These are phyloP conservation scores for Pelecanoides urinatrix DNA, from an alignment of 2,113 vertebrate genomes.

Conservation along the genomic window DNA sequence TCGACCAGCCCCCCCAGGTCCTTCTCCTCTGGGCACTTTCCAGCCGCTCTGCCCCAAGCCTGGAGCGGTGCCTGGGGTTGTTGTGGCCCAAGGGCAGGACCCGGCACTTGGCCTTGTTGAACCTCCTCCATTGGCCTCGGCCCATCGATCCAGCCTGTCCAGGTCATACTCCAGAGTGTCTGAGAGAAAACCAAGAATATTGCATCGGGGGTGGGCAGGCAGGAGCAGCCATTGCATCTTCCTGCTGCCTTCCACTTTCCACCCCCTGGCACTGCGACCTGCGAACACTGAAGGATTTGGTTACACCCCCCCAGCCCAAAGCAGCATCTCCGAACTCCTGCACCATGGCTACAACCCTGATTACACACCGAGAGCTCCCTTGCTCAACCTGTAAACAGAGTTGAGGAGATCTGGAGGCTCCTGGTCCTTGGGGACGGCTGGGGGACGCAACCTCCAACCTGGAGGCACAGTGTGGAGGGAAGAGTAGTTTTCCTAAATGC, in stretches of 20 bases:
- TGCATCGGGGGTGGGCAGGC: accelerated
- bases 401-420: not conserved
- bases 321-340: not conserved
- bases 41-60: too few species aligned
- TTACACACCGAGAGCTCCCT: not conserved
- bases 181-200: not conserved
- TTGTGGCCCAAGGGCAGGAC: too few species aligned
- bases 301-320: not conserved
- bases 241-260: not conserved
- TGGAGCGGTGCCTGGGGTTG: too few species aligned
- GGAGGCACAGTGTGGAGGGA: too few species aligned
- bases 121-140: too few species aligned
- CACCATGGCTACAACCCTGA: not conserved
- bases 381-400: not conserved
- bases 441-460: not conserved
- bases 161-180: not conserved
- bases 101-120: too few species aligned
- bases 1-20: too few species aligned
- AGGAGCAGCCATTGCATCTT: not conserved
- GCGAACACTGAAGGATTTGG: not conserved
- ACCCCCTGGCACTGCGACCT: too few species aligned
- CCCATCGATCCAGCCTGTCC: too few species aligned
- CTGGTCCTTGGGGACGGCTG: not conserved
- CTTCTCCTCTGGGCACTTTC: too few species aligned
- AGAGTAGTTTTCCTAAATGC: not conserved